These are phyloP conservation scores for Quadriops clusia DNA, from an alignment of 2,888 invertebrate species.

Conservation along the genomic window DNA sequence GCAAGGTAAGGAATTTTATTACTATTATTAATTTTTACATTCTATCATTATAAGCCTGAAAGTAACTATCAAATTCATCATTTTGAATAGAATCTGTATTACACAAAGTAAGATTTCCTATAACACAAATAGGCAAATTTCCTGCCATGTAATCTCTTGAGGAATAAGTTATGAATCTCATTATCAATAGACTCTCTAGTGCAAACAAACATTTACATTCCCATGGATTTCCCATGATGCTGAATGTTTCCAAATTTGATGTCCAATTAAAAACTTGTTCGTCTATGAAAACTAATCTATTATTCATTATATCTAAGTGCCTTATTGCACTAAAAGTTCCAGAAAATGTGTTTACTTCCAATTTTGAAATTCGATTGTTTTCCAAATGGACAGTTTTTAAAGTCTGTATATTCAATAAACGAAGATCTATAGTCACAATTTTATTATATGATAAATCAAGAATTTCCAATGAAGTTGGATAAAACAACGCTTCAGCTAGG, in stretches of 20 bases:
- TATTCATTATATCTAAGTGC: conserved; percentile 18
- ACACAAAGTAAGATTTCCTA: conserved; percentile 6
- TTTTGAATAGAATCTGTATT: too few relatives aligned
- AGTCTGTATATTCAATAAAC: conserved; percentile 16
- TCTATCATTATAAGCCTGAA: too few relatives aligned
- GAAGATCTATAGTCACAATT: conserved; percentile 12
- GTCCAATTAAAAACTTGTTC: conserved; percentile 17
- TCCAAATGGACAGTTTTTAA: conserved; percentile 15
- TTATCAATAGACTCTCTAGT: conserved; percentile 12
- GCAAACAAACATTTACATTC: conserved; percentile 18
- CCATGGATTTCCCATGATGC: conserved; percentile 22
- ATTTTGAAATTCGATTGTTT: conserved; percentile 17
- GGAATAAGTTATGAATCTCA: conserved; percentile 13
- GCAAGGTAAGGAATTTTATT: conserved; percentile 46
- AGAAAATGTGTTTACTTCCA: conserved; percentile 17
- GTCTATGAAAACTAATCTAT: conserved; percentile 19
- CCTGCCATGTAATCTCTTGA: conserved; percentile 16
- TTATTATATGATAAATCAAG: conserved; percentile 18
- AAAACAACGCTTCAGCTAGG: conserved; percentile 14
- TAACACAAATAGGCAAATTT: conserved; percentile 18
- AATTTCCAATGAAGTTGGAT: conserved; percentile 13
- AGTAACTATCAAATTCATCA: too few relatives aligned
- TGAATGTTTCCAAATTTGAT: conserved; percentile 16
- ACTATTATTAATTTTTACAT: conserved; percentile 6
- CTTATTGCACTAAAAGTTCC: conserved; percentile 13